phyloP scores from a whole-genome alignment of 2,113 vertebrate genomes.

The Melanotaenia duboulayi region DNA sequence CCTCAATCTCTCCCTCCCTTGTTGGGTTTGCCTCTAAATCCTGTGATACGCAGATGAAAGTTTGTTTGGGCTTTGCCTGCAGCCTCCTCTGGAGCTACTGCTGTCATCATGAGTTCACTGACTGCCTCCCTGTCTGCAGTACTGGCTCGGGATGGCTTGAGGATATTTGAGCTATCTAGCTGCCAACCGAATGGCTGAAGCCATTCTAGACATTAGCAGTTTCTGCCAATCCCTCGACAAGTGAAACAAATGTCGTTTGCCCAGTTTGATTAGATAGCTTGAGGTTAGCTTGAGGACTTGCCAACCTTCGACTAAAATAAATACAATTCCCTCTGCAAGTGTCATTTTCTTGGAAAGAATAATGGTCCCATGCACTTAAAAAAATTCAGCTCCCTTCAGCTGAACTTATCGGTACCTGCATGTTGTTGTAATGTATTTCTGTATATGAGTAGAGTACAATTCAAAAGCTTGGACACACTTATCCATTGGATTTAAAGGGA shows the following conservation, averaged over 20 bases:
- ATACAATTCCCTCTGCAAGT: slow-evolving; percentile 4
- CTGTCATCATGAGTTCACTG: slow-evolving; percentile 59
- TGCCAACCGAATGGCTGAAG: slow-evolving; percentile 34
- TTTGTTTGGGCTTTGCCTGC: slow-evolving; percentile 66
- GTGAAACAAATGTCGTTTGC: slow-evolving; percentile 42
- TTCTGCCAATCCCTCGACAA: slow-evolving; percentile 44
- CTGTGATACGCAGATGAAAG: slow-evolving; percentile 69
- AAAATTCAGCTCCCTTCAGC: background rate
- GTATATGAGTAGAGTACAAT: no score
- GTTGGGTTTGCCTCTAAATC: slow-evolving; percentile 44
- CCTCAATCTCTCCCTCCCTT: slow-evolving; percentile 33
- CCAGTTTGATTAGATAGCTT: slow-evolving; percentile 51
- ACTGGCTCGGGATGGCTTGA: slow-evolving; percentile 25
- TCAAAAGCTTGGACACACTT: no score
- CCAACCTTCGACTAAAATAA: slow-evolving; percentile 10
- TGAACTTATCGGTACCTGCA: no score
- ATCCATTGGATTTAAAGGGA: no score
- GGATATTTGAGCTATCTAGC: slow-evolving; percentile 51
- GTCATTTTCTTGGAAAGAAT: slow-evolving; percentile 8
- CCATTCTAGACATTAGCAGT: slow-evolving; percentile 13
- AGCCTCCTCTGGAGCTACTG: slow-evolving; percentile 57
- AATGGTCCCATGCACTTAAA: background rate
- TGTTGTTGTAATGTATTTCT: no score
- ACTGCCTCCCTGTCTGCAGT: slow-evolving; percentile 44
- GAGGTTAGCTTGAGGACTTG: slow-evolving; percentile 21